A percentile compares a stretch with the other conserved stretches of the same genome.
Conservation (phyloP, 2,888 invertebrate species). For the Caenorhabditis sp. region DNA sequence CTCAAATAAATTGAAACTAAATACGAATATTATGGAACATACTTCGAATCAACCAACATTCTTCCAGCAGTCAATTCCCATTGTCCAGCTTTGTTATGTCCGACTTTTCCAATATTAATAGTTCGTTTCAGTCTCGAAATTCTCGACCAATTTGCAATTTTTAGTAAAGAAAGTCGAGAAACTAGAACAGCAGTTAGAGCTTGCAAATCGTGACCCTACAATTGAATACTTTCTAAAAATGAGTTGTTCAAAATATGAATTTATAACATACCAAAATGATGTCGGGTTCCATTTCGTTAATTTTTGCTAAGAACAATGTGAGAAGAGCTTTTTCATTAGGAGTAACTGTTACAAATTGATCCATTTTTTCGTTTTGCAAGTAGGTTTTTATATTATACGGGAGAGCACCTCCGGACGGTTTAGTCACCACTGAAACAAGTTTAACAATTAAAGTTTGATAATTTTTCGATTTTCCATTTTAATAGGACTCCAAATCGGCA, state of each 20-base stretch:
- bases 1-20: no score
- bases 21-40: slow-evolving; percentile 11
- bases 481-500: no score
- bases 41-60: slow-evolving; percentile 60
- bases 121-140: slow-evolving; percentile 84
- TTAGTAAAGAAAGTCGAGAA: slow-evolving; percentile 80
- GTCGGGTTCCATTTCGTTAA: slow-evolving; percentile 87
- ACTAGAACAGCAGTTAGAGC: slow-evolving; percentile 90
- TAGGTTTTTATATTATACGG: slow-evolving; percentile 84
- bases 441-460: no score
- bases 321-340: slow-evolving; percentile 87
- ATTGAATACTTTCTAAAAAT: no score
- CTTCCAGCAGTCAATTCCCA: slow-evolving; percentile 68
- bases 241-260: neutral
- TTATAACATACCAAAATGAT: slow-evolving; percentile 78
- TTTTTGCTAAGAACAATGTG: slow-evolving; percentile 84
- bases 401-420: slow-evolving; percentile 82
- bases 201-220: slow-evolving; percentile 86
- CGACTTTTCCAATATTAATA: slow-evolving; percentile 49
- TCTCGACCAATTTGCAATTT: slow-evolving; percentile 84
- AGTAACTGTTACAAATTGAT: slow-evolving; percentile 77
- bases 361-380: slow-evolving; percentile 73
- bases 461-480: no score
- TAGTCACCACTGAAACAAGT: slow-evolving; percentile 78
- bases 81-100: slow-evolving; percentile 60